Evolutionary conservation across 1,140 invertebrate species (phyloP), one percentile per base, ranked within the genome.

Genomic region (Plectrocnemia conspersa): DNA sequence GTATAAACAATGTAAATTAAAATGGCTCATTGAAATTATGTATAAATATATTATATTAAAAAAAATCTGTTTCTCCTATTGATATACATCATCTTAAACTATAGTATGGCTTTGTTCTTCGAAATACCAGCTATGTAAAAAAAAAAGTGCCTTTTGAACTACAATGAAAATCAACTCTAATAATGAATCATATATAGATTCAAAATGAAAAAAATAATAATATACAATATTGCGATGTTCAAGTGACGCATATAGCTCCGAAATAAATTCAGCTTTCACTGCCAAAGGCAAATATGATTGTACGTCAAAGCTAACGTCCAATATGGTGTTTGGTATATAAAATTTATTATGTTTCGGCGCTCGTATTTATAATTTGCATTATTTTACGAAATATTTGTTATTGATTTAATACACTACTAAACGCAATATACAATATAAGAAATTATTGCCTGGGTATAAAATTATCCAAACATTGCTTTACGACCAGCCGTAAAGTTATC

Each of bases 381-480:
- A 38, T 38, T 38, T 16, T 7, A 7, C 10, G 35, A 38, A 38
- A 38, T 38, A 38, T 38, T 38, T 38, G 35, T 38, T 38, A n/a
- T n/a, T n/a, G n/a, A n/a, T n/a, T n/a, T n/a, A n/a, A n/a, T n/a
- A n/a, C n/a, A n/a, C n/a, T n/a, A n/a, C n/a, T n/a, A n/a, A n/a
- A n/a, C n/a, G n/a, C n/a, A 35, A 35, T 35, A 35, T 13, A 35
- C 32, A 40, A 40, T 9, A 40, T 13, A 15, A 19, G 36, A 40
- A 19, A 40, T 40, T 40, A 40, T 40, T 16, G 36, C 18, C 16
- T n/a, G 36, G 36, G 22, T 40, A 40, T 40, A 40, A 40, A 40
- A 40, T 40, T 40, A 40, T 40, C 5, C 36, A 40, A 40, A 40
- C 36, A 40, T 2, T 40, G 36, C 22, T 40, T 40, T 40, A 40